Evolutionary conservation across 2,113 vertebrate genomes (phyloP).

Genomic region (Megaptera novaeangliae): DNA sequence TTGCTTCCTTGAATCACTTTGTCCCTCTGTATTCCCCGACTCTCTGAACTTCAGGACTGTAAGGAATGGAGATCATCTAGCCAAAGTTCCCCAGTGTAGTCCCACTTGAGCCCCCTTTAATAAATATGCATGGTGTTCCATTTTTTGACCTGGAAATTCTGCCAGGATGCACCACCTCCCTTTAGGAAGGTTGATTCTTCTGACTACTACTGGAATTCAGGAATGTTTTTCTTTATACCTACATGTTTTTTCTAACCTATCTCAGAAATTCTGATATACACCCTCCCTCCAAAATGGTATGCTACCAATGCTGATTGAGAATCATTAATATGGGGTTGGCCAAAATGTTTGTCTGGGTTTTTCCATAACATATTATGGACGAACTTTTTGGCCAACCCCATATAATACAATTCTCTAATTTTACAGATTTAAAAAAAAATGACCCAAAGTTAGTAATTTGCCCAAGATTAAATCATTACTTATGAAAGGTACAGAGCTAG

Average conservation of each 20-base stretch:
- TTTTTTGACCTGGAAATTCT: neutral
- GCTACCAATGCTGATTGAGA: neutral
- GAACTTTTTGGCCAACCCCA: too few relatives aligned
- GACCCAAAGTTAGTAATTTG: neutral
- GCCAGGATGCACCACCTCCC: neutral
- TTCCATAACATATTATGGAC: too few relatives aligned
- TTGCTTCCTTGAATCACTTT: neutral
- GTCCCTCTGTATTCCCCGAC: neutral
- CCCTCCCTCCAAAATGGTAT: neutral
- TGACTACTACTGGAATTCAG: neutral
- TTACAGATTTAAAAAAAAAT: neutral
- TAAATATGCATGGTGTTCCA: neutral
- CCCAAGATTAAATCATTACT: neutral
- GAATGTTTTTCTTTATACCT: neutral
- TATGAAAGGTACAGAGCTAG: neutral
- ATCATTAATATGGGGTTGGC: neutral
- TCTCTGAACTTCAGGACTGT: neutral
- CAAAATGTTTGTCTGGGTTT: too few relatives aligned
- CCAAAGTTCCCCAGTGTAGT: neutral
- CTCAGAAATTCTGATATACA: neutral
- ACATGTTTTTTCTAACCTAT: neutral
- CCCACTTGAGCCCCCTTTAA: neutral
- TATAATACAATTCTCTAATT: neutral
- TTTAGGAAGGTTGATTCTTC: neutral
- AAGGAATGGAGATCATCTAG: neutral